phyloP scores from a whole-genome alignment of 2,113 vertebrate genomes.

The Tonatia bakeri region DNA sequence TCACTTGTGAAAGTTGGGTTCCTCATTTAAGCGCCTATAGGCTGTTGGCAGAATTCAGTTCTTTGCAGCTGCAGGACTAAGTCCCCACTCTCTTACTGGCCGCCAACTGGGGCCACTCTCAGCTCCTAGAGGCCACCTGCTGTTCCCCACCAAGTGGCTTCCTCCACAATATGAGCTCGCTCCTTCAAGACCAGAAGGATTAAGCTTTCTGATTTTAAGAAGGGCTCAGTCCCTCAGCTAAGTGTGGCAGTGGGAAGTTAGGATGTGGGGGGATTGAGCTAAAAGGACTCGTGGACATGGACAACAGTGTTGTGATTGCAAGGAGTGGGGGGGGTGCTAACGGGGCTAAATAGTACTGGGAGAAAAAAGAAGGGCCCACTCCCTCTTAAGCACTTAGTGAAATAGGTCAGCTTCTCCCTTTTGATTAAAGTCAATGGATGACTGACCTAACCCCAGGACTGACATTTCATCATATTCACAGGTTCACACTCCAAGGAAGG shows the following conservation, averaged over 20 bases:
- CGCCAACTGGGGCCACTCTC: background rate
- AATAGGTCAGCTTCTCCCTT: background rate
- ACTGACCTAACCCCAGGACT: background rate
- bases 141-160: background rate
- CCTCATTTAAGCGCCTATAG: background rate
- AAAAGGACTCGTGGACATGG: no score
- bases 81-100: background rate
- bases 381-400: background rate
- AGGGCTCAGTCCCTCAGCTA: background rate
- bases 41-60: background rate
- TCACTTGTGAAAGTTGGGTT: background rate
- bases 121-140: background rate
- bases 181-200: background rate
- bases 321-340: no score
- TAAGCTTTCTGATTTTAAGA: background rate
- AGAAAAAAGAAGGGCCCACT: background rate
- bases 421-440: background rate
- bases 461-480: background rate
- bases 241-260: no score
- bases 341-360: no score
- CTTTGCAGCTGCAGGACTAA: background rate
- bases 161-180: background rate
- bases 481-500: background rate
- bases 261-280: no score
- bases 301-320: no score